phyloP scores from a whole-genome alignment of 2,113 vertebrate species.

The Labeo rohita region DNA sequence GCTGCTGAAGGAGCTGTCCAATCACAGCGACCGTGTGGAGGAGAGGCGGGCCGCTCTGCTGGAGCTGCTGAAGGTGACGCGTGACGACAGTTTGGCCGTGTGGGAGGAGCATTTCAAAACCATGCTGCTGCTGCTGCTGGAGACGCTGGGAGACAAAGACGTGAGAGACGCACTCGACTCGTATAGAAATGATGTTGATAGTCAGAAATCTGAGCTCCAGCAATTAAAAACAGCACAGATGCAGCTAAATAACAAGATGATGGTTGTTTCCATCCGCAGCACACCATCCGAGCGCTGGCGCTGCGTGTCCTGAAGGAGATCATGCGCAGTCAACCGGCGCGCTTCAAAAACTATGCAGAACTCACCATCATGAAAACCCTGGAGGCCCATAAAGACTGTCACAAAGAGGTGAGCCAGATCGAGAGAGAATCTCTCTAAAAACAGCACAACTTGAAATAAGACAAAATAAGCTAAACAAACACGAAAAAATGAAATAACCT shows the following conservation, averaged over 20 bases:
- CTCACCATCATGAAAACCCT: slow-evolving; percentile 91
- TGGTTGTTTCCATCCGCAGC: slow-evolving; percentile 65
- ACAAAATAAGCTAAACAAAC: background rate
- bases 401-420: slow-evolving; percentile 81
- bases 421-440: background rate
- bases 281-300: slow-evolving; percentile 86
- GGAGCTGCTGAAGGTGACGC: slow-evolving; percentile 89
- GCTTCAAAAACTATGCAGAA: slow-evolving; percentile 91
- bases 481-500: too few species aligned
- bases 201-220: background rate
- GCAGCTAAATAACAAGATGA: background rate
- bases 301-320: slow-evolving; percentile 88
- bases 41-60: slow-evolving; percentile 87
- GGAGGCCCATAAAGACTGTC: slow-evolving; percentile 89
- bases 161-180: slow-evolving; percentile 66
- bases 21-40: slow-evolving; percentile 87
- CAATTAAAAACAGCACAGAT: background rate
- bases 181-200: background rate
- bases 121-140: slow-evolving; percentile 89
- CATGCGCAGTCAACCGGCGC: slow-evolving; percentile 84
- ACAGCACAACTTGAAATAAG: background rate
- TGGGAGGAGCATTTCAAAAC: slow-evolving; percentile 99
- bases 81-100: slow-evolving; percentile 85
- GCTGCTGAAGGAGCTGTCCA: slow-evolving; percentile 90
- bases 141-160: slow-evolving; percentile 93